Conservation (phyloP, 2,113 vertebrate species). For the Tyrannus savana region DNA sequence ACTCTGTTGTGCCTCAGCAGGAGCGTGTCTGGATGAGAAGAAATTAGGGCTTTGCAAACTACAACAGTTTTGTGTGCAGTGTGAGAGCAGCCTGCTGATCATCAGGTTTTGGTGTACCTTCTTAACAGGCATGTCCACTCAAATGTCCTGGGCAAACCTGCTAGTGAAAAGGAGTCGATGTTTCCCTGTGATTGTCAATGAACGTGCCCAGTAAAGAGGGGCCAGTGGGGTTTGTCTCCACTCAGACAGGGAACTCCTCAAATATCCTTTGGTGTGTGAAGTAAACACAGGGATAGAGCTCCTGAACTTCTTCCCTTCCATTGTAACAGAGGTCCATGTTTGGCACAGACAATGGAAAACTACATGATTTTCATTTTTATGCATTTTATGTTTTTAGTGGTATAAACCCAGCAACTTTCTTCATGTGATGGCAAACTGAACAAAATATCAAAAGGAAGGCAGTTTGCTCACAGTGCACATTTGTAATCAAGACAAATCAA, state of each 20-base stretch:
- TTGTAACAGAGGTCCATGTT: background rate
- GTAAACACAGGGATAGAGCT: background rate
- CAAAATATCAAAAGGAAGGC: background rate
- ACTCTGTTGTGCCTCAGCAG: background rate
- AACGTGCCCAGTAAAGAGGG: background rate
- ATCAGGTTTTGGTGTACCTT: background rate
- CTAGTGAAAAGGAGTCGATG: background rate
- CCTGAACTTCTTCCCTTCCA: background rate
- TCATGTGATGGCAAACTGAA: background rate
- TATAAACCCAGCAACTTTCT: background rate
- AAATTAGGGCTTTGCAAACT: background rate
- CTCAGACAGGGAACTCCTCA: background rate
- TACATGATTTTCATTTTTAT: background rate
- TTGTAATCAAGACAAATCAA: constrained; percentile 9
- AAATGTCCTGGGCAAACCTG: background rate
- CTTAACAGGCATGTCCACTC: background rate
- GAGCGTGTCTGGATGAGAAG: background rate
- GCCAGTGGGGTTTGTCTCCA: background rate
- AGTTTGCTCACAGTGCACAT: background rate
- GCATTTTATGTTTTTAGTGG: background rate
- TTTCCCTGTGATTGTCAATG: background rate
- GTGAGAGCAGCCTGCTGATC: background rate
- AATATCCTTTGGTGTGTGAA: background rate
- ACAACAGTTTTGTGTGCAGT: background rate
- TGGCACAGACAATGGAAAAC: background rate